phyloP scores from a whole-genome alignment of 2,888 invertebrate species.

The Mythimna albipuncta region DNA sequence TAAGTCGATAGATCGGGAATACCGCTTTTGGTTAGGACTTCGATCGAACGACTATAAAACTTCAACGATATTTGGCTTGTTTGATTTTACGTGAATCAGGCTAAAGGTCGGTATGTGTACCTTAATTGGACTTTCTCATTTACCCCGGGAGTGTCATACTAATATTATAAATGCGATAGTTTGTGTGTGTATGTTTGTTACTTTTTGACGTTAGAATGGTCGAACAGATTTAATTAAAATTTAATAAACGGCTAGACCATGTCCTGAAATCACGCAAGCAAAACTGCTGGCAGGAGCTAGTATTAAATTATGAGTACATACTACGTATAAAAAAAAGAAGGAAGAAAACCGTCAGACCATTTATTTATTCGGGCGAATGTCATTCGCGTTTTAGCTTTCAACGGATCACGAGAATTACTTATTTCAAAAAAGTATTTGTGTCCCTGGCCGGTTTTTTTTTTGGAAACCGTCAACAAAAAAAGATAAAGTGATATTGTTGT shows the following conservation, averaged over 20 bases:
- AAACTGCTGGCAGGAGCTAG: neutral
- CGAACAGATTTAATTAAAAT: neutral
- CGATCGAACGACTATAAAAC: too few species aligned
- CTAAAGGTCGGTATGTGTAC: too few species aligned
- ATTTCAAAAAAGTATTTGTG: constrained; percentile 2
- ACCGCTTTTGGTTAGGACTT: too few species aligned
- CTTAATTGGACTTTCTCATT: too few species aligned
- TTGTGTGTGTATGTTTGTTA: too few species aligned
- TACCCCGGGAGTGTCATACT: too few species aligned
- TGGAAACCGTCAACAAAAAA: neutral
- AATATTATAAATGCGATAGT: too few species aligned
- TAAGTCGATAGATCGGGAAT: too few species aligned
- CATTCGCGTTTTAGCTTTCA: constrained; percentile 20
- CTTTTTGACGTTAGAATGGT: too few species aligned
- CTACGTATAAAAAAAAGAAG: too few species aligned
- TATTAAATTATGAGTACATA: neutral
- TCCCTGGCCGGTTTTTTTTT: constrained; percentile 5
- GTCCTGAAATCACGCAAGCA: neutral
- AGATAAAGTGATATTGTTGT: neutral
- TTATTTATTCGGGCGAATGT: constrained; percentile 18
- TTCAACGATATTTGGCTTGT: too few species aligned
- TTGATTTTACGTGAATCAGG: too few species aligned
- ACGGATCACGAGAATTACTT: constrained; percentile 7
- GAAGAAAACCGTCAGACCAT: neutral
- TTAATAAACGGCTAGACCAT: neutral